These are phyloP conservation scores for Hemibagrus guttatus DNA, from an alignment of 2,797 vertebrate species.

Conservation along the genomic window DNA sequence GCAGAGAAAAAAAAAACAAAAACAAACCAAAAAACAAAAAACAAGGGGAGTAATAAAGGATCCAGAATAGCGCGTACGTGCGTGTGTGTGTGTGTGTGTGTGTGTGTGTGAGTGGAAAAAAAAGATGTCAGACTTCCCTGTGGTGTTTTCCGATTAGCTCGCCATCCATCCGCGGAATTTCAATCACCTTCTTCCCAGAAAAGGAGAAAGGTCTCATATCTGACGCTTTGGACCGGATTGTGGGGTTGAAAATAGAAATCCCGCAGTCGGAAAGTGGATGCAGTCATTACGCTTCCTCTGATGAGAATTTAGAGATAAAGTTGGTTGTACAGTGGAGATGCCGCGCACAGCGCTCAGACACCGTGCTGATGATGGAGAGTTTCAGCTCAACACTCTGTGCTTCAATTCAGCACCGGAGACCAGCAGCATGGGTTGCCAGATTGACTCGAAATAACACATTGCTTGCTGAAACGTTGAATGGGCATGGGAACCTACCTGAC, in stretches of 20 bases:
- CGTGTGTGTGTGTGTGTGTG: too few relatives aligned
- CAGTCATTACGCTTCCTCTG: slow-evolving; percentile 17
- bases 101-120: slow-evolving; percentile 24
- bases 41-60: neutral
- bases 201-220: neutral
- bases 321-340: slow-evolving; percentile 16
- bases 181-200: slow-evolving; percentile 63
- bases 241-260: neutral
- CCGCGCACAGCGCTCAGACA: slow-evolving; percentile 13
- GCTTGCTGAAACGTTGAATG: neutral
- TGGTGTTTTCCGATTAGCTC: slow-evolving; percentile 61
- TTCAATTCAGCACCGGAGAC: neutral
- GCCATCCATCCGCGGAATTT: slow-evolving; percentile 66
- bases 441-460: neutral
- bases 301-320: neutral
- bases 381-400: slow-evolving; percentile 18
- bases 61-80: neutral
- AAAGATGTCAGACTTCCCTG: slow-evolving; percentile 54
- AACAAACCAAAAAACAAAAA: too few relatives aligned
- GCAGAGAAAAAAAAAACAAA: neutral
- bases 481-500: neutral
- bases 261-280: neutral
- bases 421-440: slow-evolving; percentile 18
- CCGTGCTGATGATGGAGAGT: slow-evolving; percentile 15
- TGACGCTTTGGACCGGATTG: neutral